Evolutionary conservation across 2,888 invertebrate species (phyloP).

Genomic region (Dynastes hyllus): DNA sequence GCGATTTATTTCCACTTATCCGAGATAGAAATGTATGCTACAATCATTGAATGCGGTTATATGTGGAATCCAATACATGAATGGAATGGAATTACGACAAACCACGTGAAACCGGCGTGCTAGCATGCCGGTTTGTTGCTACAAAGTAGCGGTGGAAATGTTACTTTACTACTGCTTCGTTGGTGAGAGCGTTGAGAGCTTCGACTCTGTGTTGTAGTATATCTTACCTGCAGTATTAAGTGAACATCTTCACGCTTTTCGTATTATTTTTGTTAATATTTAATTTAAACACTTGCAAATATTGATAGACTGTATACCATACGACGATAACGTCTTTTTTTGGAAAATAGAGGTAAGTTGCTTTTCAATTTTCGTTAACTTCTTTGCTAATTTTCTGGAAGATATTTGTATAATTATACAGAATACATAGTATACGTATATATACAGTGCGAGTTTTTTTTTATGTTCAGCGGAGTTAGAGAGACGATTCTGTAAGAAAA

Average conservation of each 20-base stretch:
- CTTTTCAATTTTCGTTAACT: no score
- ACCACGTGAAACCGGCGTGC: conserved; percentile 44
- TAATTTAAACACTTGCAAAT: no score
- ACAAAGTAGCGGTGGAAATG: not conserved
- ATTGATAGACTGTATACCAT: no score
- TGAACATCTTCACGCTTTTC: not conserved
- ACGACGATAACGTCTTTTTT: no score
- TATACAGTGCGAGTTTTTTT: no score
- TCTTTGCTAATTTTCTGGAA: no score
- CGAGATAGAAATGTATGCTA: not conserved
- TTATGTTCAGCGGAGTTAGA: no score
- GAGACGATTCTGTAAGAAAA: no score
- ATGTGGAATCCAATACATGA: conserved; percentile 24
- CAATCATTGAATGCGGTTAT: conserved; percentile 1
- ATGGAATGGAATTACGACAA: conserved; percentile 39
- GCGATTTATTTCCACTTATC: conserved; percentile 10
- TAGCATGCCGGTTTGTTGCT: conserved; percentile 45
- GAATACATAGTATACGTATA: no score
- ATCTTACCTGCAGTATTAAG: conserved; percentile 1
- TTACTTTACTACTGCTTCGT: not conserved
- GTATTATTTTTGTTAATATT: not conserved
- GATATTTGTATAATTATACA: no score
- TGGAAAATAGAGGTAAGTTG: no score
- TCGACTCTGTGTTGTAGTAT: not conserved
- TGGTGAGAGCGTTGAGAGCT: no score